Evolutionary conservation across 2,113 vertebrate genomes (phyloP).

Genomic region (Notothenia coriiceps): DNA sequence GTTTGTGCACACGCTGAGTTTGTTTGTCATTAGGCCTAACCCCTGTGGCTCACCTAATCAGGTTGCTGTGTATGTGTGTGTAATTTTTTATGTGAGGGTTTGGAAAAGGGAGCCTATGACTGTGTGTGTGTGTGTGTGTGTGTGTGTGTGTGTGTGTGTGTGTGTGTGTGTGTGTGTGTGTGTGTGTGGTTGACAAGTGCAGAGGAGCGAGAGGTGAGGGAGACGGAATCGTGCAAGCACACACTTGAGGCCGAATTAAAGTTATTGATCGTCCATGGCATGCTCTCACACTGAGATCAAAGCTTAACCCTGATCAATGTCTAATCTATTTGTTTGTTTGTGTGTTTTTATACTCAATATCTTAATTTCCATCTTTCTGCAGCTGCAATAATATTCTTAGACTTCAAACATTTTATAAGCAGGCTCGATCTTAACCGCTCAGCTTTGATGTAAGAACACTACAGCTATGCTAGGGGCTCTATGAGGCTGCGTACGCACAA

Average conservation of each 20-base stretch:
- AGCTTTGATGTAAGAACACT: slow-evolving; percentile 13
- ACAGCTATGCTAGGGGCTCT: background rate
- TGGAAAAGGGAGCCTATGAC: slow-evolving; percentile 32
- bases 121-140: slow-evolving; percentile 14
- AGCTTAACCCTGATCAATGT: slow-evolving; percentile 76
- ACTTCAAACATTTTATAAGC: background rate
- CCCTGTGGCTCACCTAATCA: slow-evolving; percentile 80
- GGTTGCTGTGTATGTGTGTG: slow-evolving; percentile 62
- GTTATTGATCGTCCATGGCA: slow-evolving; percentile 75
- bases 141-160: slow-evolving; percentile 3
- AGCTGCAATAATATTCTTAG: slow-evolving; percentile 27
- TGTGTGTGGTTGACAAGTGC: slow-evolving; percentile 15
- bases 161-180: slow-evolving; percentile 14
- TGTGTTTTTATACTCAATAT: slow-evolving; percentile 56
- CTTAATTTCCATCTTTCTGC: slow-evolving; percentile 51
- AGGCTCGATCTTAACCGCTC: slow-evolving; percentile 8
- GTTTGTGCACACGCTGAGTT: slow-evolving; percentile 80
- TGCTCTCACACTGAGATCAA: slow-evolving; percentile 70
- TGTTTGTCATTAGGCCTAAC: slow-evolving; percentile 83
- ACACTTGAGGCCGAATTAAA: slow-evolving; percentile 78
- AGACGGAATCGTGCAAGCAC: slow-evolving; percentile 72
- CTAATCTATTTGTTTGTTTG: slow-evolving; percentile 61
- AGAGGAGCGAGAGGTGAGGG: slow-evolving; percentile 27
- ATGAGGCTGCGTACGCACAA: background rate
- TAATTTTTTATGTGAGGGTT: slow-evolving; percentile 36